Conservation (phyloP, 2,113 vertebrate genomes). For the Terrapene triunguis region DNA sequence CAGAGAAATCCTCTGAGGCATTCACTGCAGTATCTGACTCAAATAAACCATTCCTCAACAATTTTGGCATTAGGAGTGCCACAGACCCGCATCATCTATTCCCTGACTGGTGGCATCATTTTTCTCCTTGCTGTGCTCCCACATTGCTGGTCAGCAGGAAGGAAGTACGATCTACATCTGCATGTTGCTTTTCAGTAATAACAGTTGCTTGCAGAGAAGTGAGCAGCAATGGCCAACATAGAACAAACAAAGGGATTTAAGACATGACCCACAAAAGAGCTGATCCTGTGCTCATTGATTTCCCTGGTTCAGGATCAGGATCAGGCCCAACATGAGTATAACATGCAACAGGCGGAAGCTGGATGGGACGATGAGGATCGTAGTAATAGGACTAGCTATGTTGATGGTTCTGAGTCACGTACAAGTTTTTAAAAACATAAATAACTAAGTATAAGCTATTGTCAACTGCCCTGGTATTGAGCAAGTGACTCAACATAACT, state of each 20-base stretch:
- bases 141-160: conserved; percentile 15
- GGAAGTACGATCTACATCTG: not conserved
- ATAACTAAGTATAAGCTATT: not conserved
- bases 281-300: accelerated
- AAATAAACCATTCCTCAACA: not conserved
- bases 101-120: not conserved
- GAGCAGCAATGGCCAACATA: not conserved
- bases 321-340: not conserved
- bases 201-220: not conserved
- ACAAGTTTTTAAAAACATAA: not conserved
- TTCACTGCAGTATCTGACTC: not conserved
- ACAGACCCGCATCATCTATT: not conserved
- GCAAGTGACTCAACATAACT: not conserved
- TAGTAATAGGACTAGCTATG: not conserved
- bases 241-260: not conserved
- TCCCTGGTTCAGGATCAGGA: not conserved
- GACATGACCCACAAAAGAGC: not conserved
- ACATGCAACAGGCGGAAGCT: not conserved
- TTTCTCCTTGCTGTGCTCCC: not conserved
- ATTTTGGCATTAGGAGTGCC: not conserved
- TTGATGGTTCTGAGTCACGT: not conserved
- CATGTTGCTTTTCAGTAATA: not conserved
- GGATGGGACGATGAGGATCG: not conserved
- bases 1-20: not conserved
- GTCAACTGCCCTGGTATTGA: not conserved